Percentiles rank a stretch among this genome's conserved stretches.
Conservation (phyloP, 2,113 vertebrate species). For the Conger conger region DNA sequence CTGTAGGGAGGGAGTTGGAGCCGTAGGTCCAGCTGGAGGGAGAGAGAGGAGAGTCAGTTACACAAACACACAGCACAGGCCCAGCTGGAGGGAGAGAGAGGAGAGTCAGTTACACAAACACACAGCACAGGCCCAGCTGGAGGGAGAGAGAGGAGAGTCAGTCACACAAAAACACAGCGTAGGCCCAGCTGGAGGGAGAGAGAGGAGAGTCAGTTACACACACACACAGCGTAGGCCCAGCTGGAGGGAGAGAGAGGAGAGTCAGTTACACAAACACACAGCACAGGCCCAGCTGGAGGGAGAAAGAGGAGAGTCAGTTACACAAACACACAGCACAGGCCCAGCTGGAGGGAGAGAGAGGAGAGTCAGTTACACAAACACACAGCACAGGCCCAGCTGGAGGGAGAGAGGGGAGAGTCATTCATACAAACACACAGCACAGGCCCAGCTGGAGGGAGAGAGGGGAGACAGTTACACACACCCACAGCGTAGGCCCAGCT, state of each 20-base stretch:
- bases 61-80: conserved; percentile 39
- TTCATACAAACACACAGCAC: not conserved
- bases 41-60: conserved; percentile 14
- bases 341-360: conserved; percentile 69
- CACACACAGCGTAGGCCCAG: conserved; percentile 74
- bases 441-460: conserved; percentile 76
- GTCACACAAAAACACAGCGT: conserved; percentile 46
- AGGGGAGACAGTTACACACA: not conserved
- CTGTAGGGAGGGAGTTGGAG: conserved; percentile 94
- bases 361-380: not conserved
- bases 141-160: conserved; percentile 23
- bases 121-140: conserved; percentile 75
- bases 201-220: not conserved
- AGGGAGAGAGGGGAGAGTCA: conserved; percentile 23
- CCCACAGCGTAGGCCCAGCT: conserved; percentile 80
- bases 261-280: not conserved
- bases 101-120: not conserved
- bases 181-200: conserved; percentile 76
- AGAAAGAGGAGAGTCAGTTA: conserved; percentile 14
- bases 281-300: conserved; percentile 76
- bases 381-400: conserved; percentile 75
- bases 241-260: conserved; percentile 54
- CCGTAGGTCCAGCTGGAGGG: conserved; percentile 83
- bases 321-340: conserved; percentile 51
- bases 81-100: conserved; percentile 69